Evolutionary conservation across 1,140 invertebrate genomes (phyloP), one percentile per base, ranked within the genome.

Genomic region (Apis dorsata): DNA sequence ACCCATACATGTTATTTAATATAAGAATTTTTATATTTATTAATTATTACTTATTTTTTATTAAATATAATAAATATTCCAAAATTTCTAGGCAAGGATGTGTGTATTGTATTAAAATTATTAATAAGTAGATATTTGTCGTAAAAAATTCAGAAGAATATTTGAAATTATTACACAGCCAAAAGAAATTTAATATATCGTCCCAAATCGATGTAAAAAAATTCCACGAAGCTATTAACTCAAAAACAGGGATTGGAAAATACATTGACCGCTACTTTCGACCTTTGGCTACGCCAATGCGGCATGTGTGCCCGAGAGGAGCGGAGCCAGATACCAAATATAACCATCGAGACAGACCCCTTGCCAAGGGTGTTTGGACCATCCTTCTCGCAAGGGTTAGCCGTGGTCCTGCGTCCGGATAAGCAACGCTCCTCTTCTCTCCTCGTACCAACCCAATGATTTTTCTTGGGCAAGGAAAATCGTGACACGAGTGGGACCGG

Each of bases 351-450:
- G 84, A 85, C 79, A 86, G 91, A 92, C 92, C 93, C 92, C 92
- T 93, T 92, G 91, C 92, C 89, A 92, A 93, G 92, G 93, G 92
- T 93, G 92, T 91, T 92, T 92, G 90, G 91, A 91, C 89, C 88
- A 89, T 90, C 89, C 86, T 86, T 79, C 82, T 86, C 68, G 84
- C 85, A 90, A 90, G 88, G 90, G 89, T 91, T 91, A 86, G 75
- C 82, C 81, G 49, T 76, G 21, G 71, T 78, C 79, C 34, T 75
- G 80, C 53, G 76, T 49, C 53, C 69, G 65, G 24, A 11, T 44
- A 68, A 62, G 24, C 53, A n/a, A 66, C 65, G 72, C 66, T 49
- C 34, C 80, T 81, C 70, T 28, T 24, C 80, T 81, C 78, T 7
- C 81, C 81, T 77, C 73, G 55, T 49, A 83, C 34, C 13, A 13